Evolutionary conservation across 2,113 vertebrate species (phyloP).

Genomic region (Microtus montanus): DNA sequence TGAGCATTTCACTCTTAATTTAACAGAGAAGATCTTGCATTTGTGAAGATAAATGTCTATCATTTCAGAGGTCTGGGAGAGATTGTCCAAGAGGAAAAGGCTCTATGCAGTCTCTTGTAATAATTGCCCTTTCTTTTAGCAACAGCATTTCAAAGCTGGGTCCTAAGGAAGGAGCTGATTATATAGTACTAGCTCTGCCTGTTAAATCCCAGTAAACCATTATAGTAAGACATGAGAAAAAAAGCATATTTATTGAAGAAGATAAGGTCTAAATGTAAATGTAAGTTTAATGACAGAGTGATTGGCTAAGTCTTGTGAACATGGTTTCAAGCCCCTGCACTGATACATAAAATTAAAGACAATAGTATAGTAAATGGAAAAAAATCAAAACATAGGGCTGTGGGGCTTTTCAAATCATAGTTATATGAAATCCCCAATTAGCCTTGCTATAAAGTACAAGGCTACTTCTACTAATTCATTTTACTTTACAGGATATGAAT

Average conservation of each 20-base stretch:
- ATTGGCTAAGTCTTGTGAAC: background rate
- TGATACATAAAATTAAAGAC: background rate
- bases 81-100: background rate
- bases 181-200: background rate
- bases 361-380: background rate
- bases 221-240: background rate
- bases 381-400: background rate
- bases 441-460: background rate
- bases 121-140: background rate
- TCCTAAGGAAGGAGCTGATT: background rate
- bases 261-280: background rate
- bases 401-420: background rate
- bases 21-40: background rate
- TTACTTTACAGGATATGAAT: background rate
- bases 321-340: background rate
- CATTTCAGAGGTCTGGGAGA: background rate
- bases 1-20: background rate
- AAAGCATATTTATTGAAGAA: background rate
- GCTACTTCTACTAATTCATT: background rate
- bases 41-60: background rate
- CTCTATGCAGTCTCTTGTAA: background rate
- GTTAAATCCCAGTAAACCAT: background rate
- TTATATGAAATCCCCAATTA: background rate
- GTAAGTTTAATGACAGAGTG: background rate
- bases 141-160: background rate